A percentile compares a stretch with the other conserved stretches of the same genome.
phyloP scores from a whole-genome alignment of 2,113 vertebrate genomes.

The Gymnocephalus cernua region DNA sequence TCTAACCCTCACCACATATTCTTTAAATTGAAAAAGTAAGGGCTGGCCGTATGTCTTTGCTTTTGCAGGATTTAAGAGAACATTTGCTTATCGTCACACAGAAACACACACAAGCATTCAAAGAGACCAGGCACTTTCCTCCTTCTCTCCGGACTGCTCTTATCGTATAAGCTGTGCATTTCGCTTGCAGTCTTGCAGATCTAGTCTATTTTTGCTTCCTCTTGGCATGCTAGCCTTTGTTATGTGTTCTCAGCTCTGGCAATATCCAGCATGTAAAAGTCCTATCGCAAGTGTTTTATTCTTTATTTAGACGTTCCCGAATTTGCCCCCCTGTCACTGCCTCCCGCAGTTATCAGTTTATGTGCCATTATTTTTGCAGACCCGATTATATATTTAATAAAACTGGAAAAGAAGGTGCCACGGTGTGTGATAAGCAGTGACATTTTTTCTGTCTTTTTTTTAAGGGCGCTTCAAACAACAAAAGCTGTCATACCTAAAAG shows the following conservation, averaged over 20 bases:
- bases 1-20: background rate
- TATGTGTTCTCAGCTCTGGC: conserved; percentile 33
- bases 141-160: conserved; percentile 51
- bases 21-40: background rate
- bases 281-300: conserved; percentile 51
- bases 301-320: conserved; percentile 58
- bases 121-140: conserved; percentile 28
- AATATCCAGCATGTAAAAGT: conserved; percentile 37
- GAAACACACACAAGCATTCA: background rate
- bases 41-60: background rate
- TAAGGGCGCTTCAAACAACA: background rate
- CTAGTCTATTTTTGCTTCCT: conserved; percentile 62
- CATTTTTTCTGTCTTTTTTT: background rate
- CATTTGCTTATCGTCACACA: conserved; percentile 15
- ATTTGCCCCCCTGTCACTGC: conserved; percentile 22
- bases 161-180: conserved; percentile 48
- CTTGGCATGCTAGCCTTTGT: conserved; percentile 38
- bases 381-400: conserved; percentile 8
- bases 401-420: background rate
- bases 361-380: conserved; percentile 4
- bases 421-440: conserved; percentile 2
- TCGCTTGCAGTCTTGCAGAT: conserved; percentile 20
- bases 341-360: conserved; percentile 20
- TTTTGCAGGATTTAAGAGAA: background rate
- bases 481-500: conserved; percentile 14